These are phyloP conservation scores for Corvus moneduloides DNA, from an alignment of 2,113 vertebrate species.

Conservation along the genomic window DNA sequence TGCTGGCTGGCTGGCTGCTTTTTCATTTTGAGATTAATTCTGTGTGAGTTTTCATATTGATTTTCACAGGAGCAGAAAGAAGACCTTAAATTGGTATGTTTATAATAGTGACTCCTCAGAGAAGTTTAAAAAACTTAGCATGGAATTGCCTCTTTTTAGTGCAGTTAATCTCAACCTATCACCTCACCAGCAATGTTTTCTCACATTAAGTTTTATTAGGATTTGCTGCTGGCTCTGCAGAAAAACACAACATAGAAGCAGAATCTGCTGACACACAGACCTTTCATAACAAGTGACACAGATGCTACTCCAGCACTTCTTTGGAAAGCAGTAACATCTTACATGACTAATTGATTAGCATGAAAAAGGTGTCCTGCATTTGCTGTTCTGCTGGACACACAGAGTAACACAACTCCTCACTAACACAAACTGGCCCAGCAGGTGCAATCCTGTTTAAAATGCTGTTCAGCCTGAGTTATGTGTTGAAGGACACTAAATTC, in stretches of 20 bases:
- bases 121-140: background rate
- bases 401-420: background rate
- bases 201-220: conserved; percentile 52
- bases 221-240: conserved; percentile 62
- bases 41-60: background rate
- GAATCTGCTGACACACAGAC: conserved; percentile 54
- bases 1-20: background rate
- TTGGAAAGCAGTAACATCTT: background rate
- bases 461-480: background rate
- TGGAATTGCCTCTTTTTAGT: background rate
- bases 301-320: conserved; percentile 24
- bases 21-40: background rate
- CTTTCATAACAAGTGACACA: background rate
- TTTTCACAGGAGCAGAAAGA: background rate
- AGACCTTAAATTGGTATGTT: background rate
- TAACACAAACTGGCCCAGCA: background rate
- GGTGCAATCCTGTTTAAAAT: background rate
- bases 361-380: conserved; percentile 20
- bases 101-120: background rate
- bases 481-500: background rate
- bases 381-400: background rate
- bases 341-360: conserved; percentile 52
- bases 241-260: conserved; percentile 21
- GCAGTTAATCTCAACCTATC: conserved; percentile 28
- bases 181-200: conserved; percentile 32